phyloP scores from a whole-genome alignment of 2,797 vertebrate species.

The Dermochelys coriacea region DNA sequence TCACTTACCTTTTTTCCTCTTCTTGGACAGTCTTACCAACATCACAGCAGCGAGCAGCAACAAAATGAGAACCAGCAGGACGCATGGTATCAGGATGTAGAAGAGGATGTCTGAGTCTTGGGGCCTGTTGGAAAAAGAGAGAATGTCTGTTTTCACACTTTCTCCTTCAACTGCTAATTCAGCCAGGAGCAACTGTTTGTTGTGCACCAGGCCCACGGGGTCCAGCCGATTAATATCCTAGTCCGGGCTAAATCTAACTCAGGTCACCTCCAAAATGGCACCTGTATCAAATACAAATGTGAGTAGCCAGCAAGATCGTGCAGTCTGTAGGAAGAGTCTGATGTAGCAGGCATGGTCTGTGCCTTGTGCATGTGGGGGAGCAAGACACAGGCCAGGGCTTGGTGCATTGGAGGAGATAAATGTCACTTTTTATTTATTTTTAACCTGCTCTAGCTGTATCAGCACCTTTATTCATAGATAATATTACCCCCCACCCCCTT shows the following conservation, averaged over 20 bases:
- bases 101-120: accelerated
- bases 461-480: neutral
- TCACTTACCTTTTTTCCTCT: slow-evolving; percentile 43
- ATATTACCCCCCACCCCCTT: accelerated
- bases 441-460: neutral
- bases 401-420: neutral
- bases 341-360: neutral
- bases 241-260: neutral
- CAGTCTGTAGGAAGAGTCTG: neutral
- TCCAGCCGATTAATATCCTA: accelerated
- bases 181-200: neutral
- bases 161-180: neutral
- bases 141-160: neutral
- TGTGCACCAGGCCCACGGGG: accelerated
- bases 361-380: neutral
- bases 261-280: neutral
- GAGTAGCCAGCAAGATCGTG: neutral
- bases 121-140: neutral
- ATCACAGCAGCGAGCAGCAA: neutral
- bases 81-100: slow-evolving; percentile 8
- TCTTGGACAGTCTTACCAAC: slow-evolving; percentile 13
- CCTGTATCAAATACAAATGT: neutral
- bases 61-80: neutral
- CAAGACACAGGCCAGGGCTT: neutral
- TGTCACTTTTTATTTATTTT: neutral